Base-by-base conservation (phyloP, 2,113 vertebrate genomes). In the Melanerpes aurifrons region DNA sequence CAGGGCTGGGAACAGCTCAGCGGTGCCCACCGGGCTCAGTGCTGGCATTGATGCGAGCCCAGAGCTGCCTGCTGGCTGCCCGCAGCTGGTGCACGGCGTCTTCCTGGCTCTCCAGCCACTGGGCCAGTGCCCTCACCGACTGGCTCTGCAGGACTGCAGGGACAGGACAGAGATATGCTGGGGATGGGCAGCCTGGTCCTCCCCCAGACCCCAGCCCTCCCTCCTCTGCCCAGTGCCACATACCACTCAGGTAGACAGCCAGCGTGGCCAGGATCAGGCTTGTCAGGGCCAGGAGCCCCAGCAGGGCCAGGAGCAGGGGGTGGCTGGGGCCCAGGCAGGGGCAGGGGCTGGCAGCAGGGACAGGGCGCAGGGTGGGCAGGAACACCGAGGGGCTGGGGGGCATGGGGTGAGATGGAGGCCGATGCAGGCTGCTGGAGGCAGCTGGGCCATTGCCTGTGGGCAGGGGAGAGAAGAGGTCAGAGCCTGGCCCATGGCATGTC, bases 61-160 rank as follows among this genome's bases (percentile, higher is more conserved):
- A 97, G 87, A 98, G 97, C 89, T 98, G 97, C 64, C 98, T 84
- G 68, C 98, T 98, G 93, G 98, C 95, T 32, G 98, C 97, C 69
- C 93, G 96, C 78, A 98, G 96, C 75, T 95, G 97, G 43, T 69
- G 97, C 32, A 98, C 91, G 3, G 91, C 82, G 2, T 97, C 97
- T 77, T 98, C 98, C 85, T 98, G 98, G 5, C 92, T 95, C 57
- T 74, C 66, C 70, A 98, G 74, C 9, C 96, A 97, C 71, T 98
- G 97, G 6, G 96, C 97, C 86, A 99, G 95, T 3, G 73, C 91
- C 26, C 64, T 95, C 64, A 99, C 96, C 1, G 98, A 98, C 40
- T 98, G 97, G 17, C 97, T 98, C 97, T 99, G 98, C 89, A 98
- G 97, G 89, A 98, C 98, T 98, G 96, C 1, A 16, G 91, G 72